Percentiles rank a stretch among this genome's conserved stretches.
phyloP scores from a whole-genome alignment of 2,113 vertebrate genomes.

The Dipodomys stephensi region DNA sequence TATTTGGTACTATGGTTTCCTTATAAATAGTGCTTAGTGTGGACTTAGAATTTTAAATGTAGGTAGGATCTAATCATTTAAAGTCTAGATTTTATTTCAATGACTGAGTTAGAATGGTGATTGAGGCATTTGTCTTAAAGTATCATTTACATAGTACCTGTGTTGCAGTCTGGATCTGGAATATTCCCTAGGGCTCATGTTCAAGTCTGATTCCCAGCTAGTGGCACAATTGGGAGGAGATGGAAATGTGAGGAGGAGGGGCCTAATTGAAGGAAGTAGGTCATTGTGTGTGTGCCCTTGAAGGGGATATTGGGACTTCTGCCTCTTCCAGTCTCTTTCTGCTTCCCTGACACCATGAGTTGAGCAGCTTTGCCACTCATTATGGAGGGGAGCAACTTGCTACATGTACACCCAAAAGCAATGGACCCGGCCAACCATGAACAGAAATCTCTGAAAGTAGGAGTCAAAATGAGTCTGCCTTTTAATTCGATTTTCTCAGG shows the following conservation, averaged over 20 bases:
- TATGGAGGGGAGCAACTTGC: not conserved
- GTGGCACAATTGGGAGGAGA: not conserved
- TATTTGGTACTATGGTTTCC: not conserved
- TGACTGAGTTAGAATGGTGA: constrained; percentile 19
- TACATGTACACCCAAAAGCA: not conserved
- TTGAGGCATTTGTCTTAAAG: constrained; percentile 70
- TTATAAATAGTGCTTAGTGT: not conserved
- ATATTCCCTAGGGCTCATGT: not conserved
- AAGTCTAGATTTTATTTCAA: not conserved
- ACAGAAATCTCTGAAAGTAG: not conserved
- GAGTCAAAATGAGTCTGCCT: not conserved
- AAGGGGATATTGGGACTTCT: not conserved
- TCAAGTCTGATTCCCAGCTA: too few species aligned
- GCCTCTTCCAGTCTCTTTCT: not conserved
- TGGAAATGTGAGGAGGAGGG: not conserved
- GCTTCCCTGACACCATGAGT: not conserved
- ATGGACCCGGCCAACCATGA: not conserved
- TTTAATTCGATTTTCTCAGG: not conserved
- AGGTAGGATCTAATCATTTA: not conserved
- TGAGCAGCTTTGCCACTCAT: not conserved
- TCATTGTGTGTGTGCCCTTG: not conserved
- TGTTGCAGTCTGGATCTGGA: not conserved
- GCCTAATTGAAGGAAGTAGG: not conserved
- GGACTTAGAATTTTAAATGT: constrained; percentile 29
- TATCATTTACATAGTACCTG: constrained; percentile 56